Percentiles rank a stretch among this genome's conserved stretches.
These are phyloP conservation scores for Porites evermanni DNA, from an alignment of 92 coral and sea anemone genomes.

Conservation along the genomic window DNA sequence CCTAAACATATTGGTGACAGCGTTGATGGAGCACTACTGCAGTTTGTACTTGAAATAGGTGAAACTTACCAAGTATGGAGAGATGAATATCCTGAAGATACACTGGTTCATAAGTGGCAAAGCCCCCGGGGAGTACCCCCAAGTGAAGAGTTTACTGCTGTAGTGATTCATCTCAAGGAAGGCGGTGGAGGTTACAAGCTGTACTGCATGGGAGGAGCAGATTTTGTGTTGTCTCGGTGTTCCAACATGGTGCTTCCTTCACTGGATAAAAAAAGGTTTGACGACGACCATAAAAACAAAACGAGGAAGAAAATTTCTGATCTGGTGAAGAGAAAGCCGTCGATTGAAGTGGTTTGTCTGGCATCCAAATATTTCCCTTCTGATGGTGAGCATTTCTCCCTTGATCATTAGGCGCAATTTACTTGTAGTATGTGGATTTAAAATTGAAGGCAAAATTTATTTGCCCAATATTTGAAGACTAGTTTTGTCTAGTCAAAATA, in stretches of 20 bases:
- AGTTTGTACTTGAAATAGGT: conserved; percentile 78
- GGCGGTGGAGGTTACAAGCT: conserved; percentile 60
- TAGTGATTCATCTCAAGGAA: conserved; percentile 67
- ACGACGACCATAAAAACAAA: conserved; percentile 8
- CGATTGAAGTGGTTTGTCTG: conserved; percentile 50
- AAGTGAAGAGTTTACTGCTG: conserved; percentile 68
- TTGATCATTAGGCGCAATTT: too few species aligned
- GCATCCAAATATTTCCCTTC: conserved; percentile 27
- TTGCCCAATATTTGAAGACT: too few species aligned
- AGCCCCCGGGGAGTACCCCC: conserved; percentile 57
- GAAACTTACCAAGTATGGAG: conserved; percentile 86
- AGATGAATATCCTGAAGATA: conserved; percentile 87
- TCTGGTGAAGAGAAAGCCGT: conserved; percentile 47
- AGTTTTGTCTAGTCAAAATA: too few species aligned
- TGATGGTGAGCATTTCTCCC: not conserved
- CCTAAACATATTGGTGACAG: conserved; percentile 89
- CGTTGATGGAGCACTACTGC: conserved; percentile 89
- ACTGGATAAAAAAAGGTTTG: conserved; percentile 17
- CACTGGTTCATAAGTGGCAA: conserved; percentile 64
- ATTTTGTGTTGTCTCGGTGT: conserved; percentile 45
- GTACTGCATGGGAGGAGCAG: conserved; percentile 73
- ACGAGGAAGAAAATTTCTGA: conserved; percentile 5
- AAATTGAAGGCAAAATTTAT: too few species aligned
- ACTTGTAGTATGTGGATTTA: too few species aligned
- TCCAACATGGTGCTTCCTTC: conserved; percentile 32